A percentile compares a stretch with the other conserved stretches of the same genome.
Evolutionary conservation across 1,140 invertebrate genomes (phyloP).

Genomic region (Sarcophaga peregrina): DNA sequence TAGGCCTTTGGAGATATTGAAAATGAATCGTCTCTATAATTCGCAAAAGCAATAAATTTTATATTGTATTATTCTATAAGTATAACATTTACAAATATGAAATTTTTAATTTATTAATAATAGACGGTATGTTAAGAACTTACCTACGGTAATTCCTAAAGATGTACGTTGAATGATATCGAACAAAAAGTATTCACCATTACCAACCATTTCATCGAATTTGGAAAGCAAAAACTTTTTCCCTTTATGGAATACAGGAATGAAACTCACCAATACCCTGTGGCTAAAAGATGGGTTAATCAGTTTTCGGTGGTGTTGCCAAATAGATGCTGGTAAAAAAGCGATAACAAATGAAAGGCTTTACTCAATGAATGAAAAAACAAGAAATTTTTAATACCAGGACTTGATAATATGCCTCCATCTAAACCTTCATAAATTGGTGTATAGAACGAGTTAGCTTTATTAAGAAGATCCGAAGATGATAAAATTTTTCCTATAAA

Average conservation of each 20-base stretch:
- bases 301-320: neutral
- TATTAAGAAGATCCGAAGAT: neutral
- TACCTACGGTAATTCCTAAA: neutral
- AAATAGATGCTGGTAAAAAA: neutral
- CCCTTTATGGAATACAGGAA: neutral
- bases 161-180: neutral
- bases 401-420: neutral
- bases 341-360: neutral
- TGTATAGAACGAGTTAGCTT: neutral
- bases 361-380: too few relatives aligned
- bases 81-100: too few relatives aligned
- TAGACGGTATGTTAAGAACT: neutral
- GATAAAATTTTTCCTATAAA: neutral
- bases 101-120: too few relatives aligned
- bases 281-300: neutral
- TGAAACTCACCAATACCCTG: neutral
- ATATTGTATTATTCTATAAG: too few relatives aligned
- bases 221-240: neutral
- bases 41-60: too few relatives aligned
- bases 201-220: neutral
- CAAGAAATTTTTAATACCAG: neutral
- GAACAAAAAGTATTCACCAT: neutral
- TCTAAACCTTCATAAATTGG: neutral
- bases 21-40: too few relatives aligned
- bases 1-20: too few relatives aligned